Evolutionary conservation across 2,888 invertebrate species (phyloP).

Genomic region (Entomobrya multifasciata): DNA sequence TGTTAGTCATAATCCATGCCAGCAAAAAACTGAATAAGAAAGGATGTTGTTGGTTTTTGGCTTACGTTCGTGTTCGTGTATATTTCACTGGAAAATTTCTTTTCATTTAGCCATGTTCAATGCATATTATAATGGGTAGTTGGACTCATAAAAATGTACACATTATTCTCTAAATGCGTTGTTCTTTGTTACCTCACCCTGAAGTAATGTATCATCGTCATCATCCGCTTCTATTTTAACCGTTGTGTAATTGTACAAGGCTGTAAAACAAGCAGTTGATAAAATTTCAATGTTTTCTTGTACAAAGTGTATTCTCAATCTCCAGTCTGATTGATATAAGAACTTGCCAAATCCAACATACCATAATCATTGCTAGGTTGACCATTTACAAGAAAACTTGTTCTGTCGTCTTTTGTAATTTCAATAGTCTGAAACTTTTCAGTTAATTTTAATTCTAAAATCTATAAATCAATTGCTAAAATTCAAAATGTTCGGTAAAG

Average conservation of each 20-base stretch:
- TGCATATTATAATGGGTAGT: background rate
- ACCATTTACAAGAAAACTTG: background rate
- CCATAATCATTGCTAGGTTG: slow-evolving; percentile 9
- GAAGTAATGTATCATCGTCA: too few relatives aligned
- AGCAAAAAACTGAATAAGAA: background rate
- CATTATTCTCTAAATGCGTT: background rate
- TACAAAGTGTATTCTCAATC: background rate
- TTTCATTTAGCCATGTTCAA: background rate
- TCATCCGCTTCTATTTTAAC: too few relatives aligned
- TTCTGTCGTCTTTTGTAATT: background rate
- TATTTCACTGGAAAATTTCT: background rate
- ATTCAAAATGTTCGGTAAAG: slow-evolving; percentile 39
- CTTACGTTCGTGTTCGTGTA: background rate
- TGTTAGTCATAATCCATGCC: slow-evolving; percentile 6
- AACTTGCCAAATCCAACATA: background rate
- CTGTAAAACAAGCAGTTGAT: background rate
- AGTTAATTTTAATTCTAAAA: too few relatives aligned
- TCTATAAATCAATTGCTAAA: too few relatives aligned
- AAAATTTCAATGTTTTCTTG: too few relatives aligned
- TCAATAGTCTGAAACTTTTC: background rate
- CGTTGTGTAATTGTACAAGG: background rate
- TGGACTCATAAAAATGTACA: background rate
- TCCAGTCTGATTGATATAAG: slow-evolving; percentile 3
- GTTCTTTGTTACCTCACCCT: background rate
- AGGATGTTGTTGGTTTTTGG: background rate